Evolutionary conservation across 2,888 invertebrate genomes (phyloP).

Genomic region (Linnaemya tessellans): DNA sequence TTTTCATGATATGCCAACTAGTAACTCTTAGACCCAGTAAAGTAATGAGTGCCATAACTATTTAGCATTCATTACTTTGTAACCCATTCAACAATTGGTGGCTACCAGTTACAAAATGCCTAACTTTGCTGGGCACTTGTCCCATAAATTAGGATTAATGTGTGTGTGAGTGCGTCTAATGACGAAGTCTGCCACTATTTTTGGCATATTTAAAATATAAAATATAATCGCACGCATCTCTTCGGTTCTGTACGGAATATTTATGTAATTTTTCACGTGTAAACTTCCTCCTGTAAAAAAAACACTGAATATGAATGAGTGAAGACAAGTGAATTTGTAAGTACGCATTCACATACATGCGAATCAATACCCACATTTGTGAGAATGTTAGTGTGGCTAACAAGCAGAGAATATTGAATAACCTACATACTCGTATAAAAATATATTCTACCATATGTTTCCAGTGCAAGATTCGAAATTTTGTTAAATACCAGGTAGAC

Average conservation of each 20-base stretch:
- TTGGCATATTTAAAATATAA: neutral
- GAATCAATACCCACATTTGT: no score
- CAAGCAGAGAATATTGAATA: neutral
- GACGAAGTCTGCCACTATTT: neutral
- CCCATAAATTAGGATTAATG: no score
- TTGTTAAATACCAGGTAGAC: no score
- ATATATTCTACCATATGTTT: no score
- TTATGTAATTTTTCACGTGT: conserved; percentile 55
- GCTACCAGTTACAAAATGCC: no score
- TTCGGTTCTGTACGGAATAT: conserved; percentile 7
- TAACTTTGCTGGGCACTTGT: no score
- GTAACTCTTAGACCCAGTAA: no score
- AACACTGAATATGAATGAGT: conserved; percentile 16
- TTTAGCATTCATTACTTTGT: no score
- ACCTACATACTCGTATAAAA: neutral
- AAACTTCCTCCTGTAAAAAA: conserved; percentile 2
- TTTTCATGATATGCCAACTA: no score
- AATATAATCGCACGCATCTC: neutral
- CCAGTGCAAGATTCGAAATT: no score
- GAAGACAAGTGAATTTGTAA: neutral
- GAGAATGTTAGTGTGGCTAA: conserved; percentile 39
- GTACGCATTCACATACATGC: neutral
- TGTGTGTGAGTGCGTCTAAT: neutral
- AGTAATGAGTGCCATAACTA: no score
- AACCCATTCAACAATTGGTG: no score